phyloP scores from a whole-genome alignment of 2,797 vertebrate species.

The Acrossocheilus wenchowensis region DNA sequence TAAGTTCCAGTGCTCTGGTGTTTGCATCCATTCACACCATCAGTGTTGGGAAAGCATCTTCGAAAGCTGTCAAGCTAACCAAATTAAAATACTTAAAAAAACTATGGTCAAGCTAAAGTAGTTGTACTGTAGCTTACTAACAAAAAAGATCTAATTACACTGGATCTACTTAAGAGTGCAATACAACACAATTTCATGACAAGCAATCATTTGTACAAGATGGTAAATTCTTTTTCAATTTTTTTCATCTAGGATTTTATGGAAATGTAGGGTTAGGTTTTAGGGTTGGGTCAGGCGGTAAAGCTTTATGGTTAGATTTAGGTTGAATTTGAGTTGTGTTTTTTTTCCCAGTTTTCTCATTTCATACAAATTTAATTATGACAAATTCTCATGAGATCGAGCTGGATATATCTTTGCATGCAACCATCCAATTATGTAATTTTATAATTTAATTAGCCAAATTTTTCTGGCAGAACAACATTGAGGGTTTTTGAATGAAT shows the following conservation, averaged over 20 bases:
- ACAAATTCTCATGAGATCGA: not conserved
- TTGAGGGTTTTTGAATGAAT: not conserved
- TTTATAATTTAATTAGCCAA: not conserved
- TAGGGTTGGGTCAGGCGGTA: not conserved
- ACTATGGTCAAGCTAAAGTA: not conserved
- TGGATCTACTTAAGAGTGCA: not conserved
- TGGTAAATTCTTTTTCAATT: too few relatives aligned
- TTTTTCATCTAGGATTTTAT: not conserved
- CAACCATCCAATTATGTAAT: not conserved
- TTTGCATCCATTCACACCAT: slow-evolving; percentile 5
- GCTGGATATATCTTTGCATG: not conserved
- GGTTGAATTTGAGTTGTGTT: not conserved
- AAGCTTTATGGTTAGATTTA: not conserved
- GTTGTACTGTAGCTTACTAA: not conserved
- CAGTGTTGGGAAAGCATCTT: slow-evolving; percentile 6
- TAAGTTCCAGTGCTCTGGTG: not conserved
- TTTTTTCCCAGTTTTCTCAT: not conserved
- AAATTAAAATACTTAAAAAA: not conserved
- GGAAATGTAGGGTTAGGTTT: not conserved
- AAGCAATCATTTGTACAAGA: not conserved
- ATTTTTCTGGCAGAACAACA: not conserved
- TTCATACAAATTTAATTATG: not conserved
- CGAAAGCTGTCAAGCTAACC: not conserved
- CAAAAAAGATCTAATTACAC: not conserved
- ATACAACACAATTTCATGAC: not conserved